Conservation (phyloP, 2,888 invertebrate species). For the Erpobdella octoculata region DNA sequence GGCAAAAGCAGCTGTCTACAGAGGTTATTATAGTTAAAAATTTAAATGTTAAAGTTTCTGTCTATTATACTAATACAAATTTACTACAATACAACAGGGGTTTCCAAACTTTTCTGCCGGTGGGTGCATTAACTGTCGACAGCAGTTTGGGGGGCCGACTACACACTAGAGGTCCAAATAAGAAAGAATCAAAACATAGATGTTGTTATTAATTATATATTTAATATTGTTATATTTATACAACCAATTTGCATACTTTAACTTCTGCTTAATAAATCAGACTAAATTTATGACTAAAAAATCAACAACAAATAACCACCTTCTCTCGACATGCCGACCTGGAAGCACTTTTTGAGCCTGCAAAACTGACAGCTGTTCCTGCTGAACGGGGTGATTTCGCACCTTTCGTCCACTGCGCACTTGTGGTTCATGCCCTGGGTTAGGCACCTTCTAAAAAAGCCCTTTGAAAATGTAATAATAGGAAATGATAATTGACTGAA, state of each 20-base stretch:
- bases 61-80: no score
- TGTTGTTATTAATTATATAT: no score
- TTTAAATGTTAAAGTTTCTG: no score
- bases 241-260: neutral
- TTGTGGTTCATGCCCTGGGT: slow-evolving; percentile 53
- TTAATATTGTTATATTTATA: neutral
- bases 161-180: no score
- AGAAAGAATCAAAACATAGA: no score
- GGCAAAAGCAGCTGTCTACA: no score
- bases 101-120: no score
- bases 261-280: neutral
- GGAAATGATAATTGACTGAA: no score
- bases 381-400: slow-evolving; percentile 52
- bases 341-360: slow-evolving; percentile 51
- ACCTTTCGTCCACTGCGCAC: slow-evolving; percentile 51
- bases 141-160: no score
- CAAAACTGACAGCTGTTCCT: slow-evolving; percentile 53
- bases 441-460: slow-evolving; percentile 52
- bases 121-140: no score
- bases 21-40: no score
- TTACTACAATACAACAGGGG: no score
- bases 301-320: slow-evolving; percentile 33
- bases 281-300: neutral
- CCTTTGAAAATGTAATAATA: slow-evolving; percentile 40
- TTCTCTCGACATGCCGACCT: slow-evolving; percentile 52